Base-by-base conservation (phyloP, 2,113 vertebrate genomes). In the Silurus meridionalis region DNA sequence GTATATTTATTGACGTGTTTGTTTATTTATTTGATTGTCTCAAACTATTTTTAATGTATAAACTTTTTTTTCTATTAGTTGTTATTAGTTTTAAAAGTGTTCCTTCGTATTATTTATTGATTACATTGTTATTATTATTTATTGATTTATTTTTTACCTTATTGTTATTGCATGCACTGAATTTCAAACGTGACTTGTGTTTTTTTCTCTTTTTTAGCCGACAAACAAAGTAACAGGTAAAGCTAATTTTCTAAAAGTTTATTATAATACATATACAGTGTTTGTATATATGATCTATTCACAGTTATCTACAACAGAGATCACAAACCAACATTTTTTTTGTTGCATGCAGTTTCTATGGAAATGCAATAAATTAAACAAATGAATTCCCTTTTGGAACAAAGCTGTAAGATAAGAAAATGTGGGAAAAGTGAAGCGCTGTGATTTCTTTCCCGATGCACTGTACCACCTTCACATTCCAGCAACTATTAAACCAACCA, bases 141-240 rank as follows among this genome's bases (percentile, higher is more conserved):
- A 28, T 66, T 64, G 19, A n/a, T 28, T 66, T 52, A 52, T 8
- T 69, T 15, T 19, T 55, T 57, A 64, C 57, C 46, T 60, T n/a
- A 9, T 8, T 53, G 46, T 9, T 50, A 48, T 15, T n/a, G 52
- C 15, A 2, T 11, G 4, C 17, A 46, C 3, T 80, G 2, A n/a
- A 61, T 63, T 63, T 80, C 8, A 21, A 72, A 8, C 8, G 6
- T 46, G 15, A 25, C 21, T 66, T 0, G 17, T 63, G 3, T 71
- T 21, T 80, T 61, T 60, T 57, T 61, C 46, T 71, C 13, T 79
- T 10, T 9, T 8, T 50, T 80, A 86, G 85, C 85, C 78, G 15
- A 86, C 78, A 61, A 25, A 15, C 6, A 71, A 46, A 86, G 37
- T 81, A n/a, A 71, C 21, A 14, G 78, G 85, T 80, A 86, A 52